These are phyloP conservation scores for Cyrtodaria siliqua DNA, from an alignment of 2,888 invertebrate species.

Conservation along the genomic window DNA sequence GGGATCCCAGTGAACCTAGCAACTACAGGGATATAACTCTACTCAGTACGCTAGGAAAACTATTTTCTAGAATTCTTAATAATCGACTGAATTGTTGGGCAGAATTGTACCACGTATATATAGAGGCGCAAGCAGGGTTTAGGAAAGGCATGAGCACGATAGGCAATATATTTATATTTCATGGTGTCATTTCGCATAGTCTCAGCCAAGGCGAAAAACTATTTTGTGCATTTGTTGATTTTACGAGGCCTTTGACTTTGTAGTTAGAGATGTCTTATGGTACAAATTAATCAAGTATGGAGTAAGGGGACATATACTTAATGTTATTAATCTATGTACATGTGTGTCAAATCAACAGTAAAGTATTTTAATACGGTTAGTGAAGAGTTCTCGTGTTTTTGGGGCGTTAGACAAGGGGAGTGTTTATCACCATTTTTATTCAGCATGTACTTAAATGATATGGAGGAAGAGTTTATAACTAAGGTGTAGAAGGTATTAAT, in stretches of 20 bases:
- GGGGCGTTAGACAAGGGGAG: conserved; percentile 4
- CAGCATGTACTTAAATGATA: too few species aligned
- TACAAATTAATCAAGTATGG: conserved; percentile 1
- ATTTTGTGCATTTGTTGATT: conserved; percentile 2
- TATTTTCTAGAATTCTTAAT: conserved; percentile 26
- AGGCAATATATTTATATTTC: too few species aligned
- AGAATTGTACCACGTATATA: conserved; percentile 13
- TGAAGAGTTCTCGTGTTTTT: neutral
- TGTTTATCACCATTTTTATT: conserved; percentile 5
- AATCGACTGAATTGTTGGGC: conserved; percentile 15
- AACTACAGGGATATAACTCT: conserved; percentile 41
- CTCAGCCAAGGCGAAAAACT: neutral
- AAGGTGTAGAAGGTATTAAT: conserved; percentile 1
- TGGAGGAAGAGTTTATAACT: neutral
- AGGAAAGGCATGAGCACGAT: conserved; percentile 12
- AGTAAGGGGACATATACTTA: conserved; percentile 1
- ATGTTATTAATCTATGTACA: neutral
- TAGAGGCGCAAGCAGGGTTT: conserved; percentile 35
- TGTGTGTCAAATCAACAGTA: neutral
- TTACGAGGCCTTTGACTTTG: conserved; percentile 3
- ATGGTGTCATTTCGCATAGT: neutral
- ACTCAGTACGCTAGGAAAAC: conserved; percentile 20
- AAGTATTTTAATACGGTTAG: neutral
- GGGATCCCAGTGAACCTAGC: conserved; percentile 14
- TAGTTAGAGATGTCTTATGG: conserved; percentile 4